Evolutionary conservation across 2,888 invertebrate species (phyloP).

Genomic region (Lissocephala sabroskyi): DNA sequence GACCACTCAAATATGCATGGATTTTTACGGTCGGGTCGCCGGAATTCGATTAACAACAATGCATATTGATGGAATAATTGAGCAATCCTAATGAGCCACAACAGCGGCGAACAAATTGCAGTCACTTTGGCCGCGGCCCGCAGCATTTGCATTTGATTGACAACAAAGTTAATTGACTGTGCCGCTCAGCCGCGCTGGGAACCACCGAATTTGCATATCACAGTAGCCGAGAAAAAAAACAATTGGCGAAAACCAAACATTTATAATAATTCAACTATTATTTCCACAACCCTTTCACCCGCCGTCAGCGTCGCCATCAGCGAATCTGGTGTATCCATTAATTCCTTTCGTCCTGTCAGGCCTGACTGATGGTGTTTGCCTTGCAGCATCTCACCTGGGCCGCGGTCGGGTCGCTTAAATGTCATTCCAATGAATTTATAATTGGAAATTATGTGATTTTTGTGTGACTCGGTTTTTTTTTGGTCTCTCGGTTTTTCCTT

Average conservation of each 20-base stretch:
- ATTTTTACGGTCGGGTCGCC: conserved; percentile 30
- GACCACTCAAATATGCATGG: conserved; percentile 58
- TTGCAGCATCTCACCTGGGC: conserved; percentile 21
- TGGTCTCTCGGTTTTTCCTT: conserved; percentile 15
- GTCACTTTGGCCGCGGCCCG: conserved; percentile 30
- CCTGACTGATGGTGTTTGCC: conserved; percentile 57
- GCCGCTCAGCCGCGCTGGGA: conserved; percentile 31
- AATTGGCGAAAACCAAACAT: conserved; percentile 54
- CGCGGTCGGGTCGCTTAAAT: conserved; percentile 41
- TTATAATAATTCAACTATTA: conserved; percentile 49
- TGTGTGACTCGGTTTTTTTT: conserved; percentile 12
- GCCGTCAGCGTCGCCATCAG: neutral
- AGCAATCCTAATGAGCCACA: conserved; percentile 65
- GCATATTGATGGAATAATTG: conserved; percentile 70
- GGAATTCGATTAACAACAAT: conserved; percentile 59
- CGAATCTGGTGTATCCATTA: conserved; percentile 36
- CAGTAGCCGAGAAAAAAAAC: neutral
- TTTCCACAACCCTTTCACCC: conserved; percentile 2
- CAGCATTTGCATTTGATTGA: conserved; percentile 64
- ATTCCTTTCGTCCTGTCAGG: conserved; percentile 26
- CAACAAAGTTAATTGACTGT: conserved; percentile 67
- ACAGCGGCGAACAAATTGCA: conserved; percentile 52
- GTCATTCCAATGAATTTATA: conserved; percentile 66
- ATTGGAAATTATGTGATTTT: conserved; percentile 47
- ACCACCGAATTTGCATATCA: conserved; percentile 14